Evolutionary conservation across 1,140 invertebrate species (phyloP).

Genomic region (Leptinotarsa undecemlineata): DNA sequence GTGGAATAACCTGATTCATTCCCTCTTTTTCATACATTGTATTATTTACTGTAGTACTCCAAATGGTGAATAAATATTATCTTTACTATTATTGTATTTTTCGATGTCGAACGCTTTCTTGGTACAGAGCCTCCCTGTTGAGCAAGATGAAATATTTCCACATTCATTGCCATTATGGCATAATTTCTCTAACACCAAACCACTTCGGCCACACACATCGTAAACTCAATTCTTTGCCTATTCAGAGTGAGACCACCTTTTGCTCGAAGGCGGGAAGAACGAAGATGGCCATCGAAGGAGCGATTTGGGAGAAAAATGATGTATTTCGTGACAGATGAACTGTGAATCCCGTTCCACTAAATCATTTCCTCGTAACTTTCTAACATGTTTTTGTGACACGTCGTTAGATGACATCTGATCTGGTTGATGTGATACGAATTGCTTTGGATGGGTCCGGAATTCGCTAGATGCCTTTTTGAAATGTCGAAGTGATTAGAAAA

Average conservation of each 20-base stretch:
- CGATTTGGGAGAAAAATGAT: constrained; percentile 47
- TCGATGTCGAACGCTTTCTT: too few relatives aligned
- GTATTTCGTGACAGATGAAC: constrained; percentile 54
- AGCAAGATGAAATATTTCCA: background rate
- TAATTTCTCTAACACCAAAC: constrained; percentile 10
- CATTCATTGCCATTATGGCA: background rate
- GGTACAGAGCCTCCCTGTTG: background rate
- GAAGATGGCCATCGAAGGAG: constrained; percentile 10
- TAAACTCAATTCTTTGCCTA: background rate
- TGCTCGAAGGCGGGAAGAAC: background rate
- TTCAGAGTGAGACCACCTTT: constrained; percentile 9
- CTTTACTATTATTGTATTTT: too few relatives aligned
- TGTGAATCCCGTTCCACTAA: constrained; percentile 55
- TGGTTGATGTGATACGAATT: constrained; percentile 31
- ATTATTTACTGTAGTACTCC: too few relatives aligned
- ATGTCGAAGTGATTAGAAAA: background rate
- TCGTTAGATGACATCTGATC: constrained; percentile 45
- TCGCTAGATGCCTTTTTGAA: background rate
- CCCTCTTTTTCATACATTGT: too few relatives aligned
- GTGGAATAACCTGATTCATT: too few relatives aligned
- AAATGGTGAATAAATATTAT: too few relatives aligned
- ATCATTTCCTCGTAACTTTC: constrained; percentile 51
- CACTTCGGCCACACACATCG: constrained; percentile 25
- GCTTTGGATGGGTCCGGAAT: background rate
- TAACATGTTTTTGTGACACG: constrained; percentile 41